Percentiles rank a stretch among this genome's conserved stretches.
Evolutionary conservation across 2,888 invertebrate species (phyloP).

Genomic region (Eupithecia inturbata): DNA sequence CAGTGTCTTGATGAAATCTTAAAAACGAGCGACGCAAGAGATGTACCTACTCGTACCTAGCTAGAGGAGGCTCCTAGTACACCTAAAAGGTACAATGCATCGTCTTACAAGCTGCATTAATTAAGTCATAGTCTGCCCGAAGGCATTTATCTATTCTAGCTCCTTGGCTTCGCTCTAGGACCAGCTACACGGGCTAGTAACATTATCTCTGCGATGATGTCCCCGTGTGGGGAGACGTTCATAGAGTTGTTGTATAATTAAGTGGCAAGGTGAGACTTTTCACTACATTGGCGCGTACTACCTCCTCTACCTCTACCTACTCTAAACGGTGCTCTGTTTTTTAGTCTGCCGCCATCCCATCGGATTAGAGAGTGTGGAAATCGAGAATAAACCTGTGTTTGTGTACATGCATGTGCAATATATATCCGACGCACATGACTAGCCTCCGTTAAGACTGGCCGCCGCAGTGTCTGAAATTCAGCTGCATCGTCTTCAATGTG

Average conservation of each 20-base stretch:
- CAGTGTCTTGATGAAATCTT: conserved; percentile 1
- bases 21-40: neutral
- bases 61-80: neutral
- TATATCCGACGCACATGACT: neutral
- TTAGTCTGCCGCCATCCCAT: neutral
- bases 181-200: neutral
- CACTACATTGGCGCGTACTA: neutral
- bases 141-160: conserved; percentile 6
- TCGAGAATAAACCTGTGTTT: neutral
- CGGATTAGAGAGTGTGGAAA: neutral
- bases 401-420: neutral
- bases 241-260: neutral
- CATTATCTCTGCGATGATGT: neutral
- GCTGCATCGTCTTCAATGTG: no score
- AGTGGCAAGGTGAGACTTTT: neutral
- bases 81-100: neutral
- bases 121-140: conserved; percentile 8
- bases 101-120: conserved; percentile 12
- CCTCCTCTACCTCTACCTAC: no score
- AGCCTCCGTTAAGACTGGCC: neutral
- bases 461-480: neutral
- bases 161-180: neutral
- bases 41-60: neutral
- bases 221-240: neutral
- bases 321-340: neutral